Evolutionary conservation across 2,113 vertebrate species (phyloP).

Genomic region (Stigmatopora nigra): DNA sequence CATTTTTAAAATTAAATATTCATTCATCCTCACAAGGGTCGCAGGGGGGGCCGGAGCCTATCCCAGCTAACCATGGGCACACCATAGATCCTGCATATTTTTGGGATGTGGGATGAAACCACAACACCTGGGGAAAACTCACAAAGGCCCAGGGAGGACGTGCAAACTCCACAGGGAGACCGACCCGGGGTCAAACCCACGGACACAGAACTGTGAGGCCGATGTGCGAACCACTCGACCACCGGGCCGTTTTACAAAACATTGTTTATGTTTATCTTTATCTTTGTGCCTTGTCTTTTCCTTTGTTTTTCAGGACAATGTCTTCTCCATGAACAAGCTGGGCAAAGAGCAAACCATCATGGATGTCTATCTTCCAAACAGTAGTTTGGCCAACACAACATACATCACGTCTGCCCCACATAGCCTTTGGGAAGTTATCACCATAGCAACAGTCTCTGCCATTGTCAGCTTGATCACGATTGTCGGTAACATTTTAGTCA

Average conservation of each 20-base stretch:
- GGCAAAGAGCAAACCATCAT: slow-evolving; percentile 53
- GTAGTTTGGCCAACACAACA: slow-evolving; percentile 70
- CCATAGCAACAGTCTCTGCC: slow-evolving; percentile 84
- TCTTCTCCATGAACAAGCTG: slow-evolving; percentile 38
- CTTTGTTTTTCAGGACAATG: slow-evolving; percentile 38
- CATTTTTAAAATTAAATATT: not conserved
- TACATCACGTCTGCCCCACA: slow-evolving; percentile 64
- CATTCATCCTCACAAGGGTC: no score
- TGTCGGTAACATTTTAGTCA: slow-evolving; percentile 91
- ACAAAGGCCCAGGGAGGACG: no score
- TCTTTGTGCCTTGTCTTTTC: slow-evolving; percentile 10
- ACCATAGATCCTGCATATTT: no score
- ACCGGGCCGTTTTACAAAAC: no score
- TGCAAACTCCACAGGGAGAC: no score
- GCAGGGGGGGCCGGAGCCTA: no score
- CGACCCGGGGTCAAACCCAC: no score
- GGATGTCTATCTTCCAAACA: slow-evolving; percentile 74
- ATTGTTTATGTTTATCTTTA: not conserved
- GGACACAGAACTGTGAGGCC: no score
- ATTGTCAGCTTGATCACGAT: slow-evolving; percentile 90
- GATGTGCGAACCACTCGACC: no score
- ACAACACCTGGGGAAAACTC: no score
- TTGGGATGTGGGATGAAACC: no score
- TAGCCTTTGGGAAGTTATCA: slow-evolving; percentile 83
- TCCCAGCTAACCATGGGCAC: no score